Base-by-base conservation (phyloP, 1,140 invertebrate genomes). In the Drosophila ironensis region DNA sequence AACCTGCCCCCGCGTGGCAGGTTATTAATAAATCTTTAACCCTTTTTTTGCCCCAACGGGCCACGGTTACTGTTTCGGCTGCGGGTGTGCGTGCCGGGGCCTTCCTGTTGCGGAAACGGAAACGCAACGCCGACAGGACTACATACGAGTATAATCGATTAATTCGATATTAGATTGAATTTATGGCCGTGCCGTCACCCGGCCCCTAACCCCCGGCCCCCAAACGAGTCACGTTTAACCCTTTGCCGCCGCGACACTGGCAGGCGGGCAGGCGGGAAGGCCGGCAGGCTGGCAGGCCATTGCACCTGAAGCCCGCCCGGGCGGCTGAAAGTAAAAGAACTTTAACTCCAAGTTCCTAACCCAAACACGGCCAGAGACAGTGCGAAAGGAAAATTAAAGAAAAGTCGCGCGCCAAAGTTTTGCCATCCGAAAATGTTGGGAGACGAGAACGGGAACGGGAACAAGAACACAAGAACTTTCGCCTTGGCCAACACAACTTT, bases 101-200 rank as follows among this genome's bases (percentile, higher is more conserved):
- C 61, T 86, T 86, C 71, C 72, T 87, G 75, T 84, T 82, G 82
- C 87, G 87, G 87, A 88, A 88, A 72, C 87, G 87, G 76, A 89
- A 89, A 89, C 87, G 87, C 81, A 89, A 76, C 82, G 87, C 87
- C 67, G 82, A 70, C 81, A 76, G 84, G 67, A 45, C 74, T 73
- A 68, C 72, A 68, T 54, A 75, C 56, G 61, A 50, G 47, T 76
- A 74, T 89, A 89, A 89, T 89, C 88, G 88, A 89, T 89, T 89
- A 89, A 88, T 89, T 89, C 76, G 76, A 87, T 88, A 80, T 64
- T 89, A 88, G 84, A 89, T 89, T 89, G 82, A 86, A 89, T 81
- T 88, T 87, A 88, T 88, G 69, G 30, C 67, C 63, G 42, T 38
- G 46, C 56, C 30, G 30, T 54, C 22, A 28, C 41, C 24, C 17